Evolutionary conservation across 2,888 invertebrate species (phyloP).

Genomic region (Odiellus spinosus): DNA sequence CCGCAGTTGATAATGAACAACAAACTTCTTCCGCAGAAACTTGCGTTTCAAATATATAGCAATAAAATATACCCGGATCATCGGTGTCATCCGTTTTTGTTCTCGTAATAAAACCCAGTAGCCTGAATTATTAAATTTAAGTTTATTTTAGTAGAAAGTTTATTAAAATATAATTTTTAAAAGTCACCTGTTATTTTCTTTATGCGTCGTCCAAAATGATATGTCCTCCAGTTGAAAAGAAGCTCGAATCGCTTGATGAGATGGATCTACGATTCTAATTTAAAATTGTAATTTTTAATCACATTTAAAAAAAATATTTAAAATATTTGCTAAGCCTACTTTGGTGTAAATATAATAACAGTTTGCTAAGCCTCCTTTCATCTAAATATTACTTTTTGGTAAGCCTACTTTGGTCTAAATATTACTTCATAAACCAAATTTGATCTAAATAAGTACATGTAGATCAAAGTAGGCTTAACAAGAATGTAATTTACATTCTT

Average conservation of each 20-base stretch:
- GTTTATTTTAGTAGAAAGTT: neutral
- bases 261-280: slow-evolving; percentile 14
- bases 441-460: too few relatives aligned
- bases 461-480: too few relatives aligned
- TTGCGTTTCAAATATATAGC: slow-evolving; percentile 16
- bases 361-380: too few relatives aligned
- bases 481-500: too few relatives aligned
- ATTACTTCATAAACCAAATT: too few relatives aligned
- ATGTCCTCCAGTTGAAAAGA: slow-evolving; percentile 15
- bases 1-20: slow-evolving; percentile 13
- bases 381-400: too few relatives aligned
- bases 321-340: too few relatives aligned
- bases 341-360: too few relatives aligned
- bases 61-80: slow-evolving; percentile 12
- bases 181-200: slow-evolving; percentile 15
- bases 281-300: too few relatives aligned
- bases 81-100: slow-evolving; percentile 11
- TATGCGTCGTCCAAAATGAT: slow-evolving; percentile 18
- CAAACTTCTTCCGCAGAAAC: slow-evolving; percentile 16
- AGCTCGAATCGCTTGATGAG: slow-evolving; percentile 15
- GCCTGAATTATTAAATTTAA: slow-evolving; percentile 1
- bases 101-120: slow-evolving; percentile 16
- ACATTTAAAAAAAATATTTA: too few relatives aligned
- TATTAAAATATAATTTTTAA: neutral
- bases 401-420: too few relatives aligned